Percentiles rank a stretch among this genome's conserved stretches.
Evolutionary conservation across 2,113 vertebrate genomes (phyloP).

Genomic region (Craseonycteris thonglongyai): DNA sequence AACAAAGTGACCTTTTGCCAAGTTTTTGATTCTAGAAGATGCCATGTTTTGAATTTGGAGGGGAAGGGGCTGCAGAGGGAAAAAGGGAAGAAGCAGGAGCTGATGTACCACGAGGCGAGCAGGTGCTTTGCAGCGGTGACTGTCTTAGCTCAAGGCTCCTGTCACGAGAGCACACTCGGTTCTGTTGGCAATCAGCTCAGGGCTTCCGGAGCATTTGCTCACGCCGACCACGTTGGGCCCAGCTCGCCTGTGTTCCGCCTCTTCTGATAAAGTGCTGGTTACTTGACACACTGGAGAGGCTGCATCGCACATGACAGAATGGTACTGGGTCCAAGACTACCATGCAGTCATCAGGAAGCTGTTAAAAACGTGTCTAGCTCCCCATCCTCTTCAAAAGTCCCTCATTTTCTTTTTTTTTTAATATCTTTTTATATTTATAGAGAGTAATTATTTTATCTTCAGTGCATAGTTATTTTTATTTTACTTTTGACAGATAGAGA

Average conservation of each 20-base stretch:
- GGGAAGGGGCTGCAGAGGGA: neutral
- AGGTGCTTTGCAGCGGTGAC: slow-evolving; percentile 68
- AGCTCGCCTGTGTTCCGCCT: slow-evolving; percentile 51
- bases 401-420: slow-evolving; percentile 49
- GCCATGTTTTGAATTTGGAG: slow-evolving; percentile 62
- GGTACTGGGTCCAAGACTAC: slow-evolving; percentile 4
- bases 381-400: slow-evolving; percentile 41
- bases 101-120: slow-evolving; percentile 56
- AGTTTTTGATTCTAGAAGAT: slow-evolving; percentile 70
- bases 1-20: slow-evolving; percentile 80
- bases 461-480: too few relatives aligned
- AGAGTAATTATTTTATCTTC: too few relatives aligned
- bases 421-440: too few relatives aligned
- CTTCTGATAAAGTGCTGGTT: slow-evolving; percentile 29
- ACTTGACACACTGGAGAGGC: slow-evolving; percentile 37
- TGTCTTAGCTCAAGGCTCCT: slow-evolving; percentile 78
- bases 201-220: slow-evolving; percentile 43
- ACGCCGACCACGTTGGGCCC: slow-evolving; percentile 61
- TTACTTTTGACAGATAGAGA: too few relatives aligned
- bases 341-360: neutral
- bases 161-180: slow-evolving; percentile 74
- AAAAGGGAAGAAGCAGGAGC: slow-evolving; percentile 36
- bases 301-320: slow-evolving; percentile 46
- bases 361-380: neutral
- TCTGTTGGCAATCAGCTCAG: slow-evolving; percentile 74